phyloP scores from a whole-genome alignment of 2,888 invertebrate genomes.

The Heliconius sara region DNA sequence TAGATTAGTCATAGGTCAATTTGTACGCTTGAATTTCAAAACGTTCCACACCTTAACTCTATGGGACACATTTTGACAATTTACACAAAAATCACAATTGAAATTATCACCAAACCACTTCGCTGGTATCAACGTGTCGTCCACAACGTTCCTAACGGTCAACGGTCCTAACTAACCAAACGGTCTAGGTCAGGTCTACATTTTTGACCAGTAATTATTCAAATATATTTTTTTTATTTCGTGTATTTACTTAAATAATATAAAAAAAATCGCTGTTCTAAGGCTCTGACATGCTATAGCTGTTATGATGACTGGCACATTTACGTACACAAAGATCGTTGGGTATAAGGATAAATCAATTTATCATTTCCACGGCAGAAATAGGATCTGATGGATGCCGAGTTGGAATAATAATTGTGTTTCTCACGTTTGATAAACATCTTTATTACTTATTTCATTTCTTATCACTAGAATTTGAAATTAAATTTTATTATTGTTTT shows the following conservation, averaged over 20 bases:
- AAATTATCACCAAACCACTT: too few species aligned
- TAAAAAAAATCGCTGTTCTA: slow-evolving; percentile 9
- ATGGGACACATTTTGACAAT: too few species aligned
- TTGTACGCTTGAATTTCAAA: too few species aligned
- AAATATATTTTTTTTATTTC: not conserved
- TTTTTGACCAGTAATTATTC: not conserved
- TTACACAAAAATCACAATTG: too few species aligned
- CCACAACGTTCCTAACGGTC: too few species aligned
- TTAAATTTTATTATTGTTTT: not conserved
- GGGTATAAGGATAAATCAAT: slow-evolving; percentile 39
- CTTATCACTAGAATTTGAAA: not conserved
- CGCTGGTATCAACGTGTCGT: too few species aligned
- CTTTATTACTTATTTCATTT: slow-evolving; percentile 9
- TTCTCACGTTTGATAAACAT: slow-evolving; percentile 21
- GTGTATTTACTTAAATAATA: not conserved
- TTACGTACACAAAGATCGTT: slow-evolving; percentile 40
- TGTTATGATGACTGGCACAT: slow-evolving; percentile 43
- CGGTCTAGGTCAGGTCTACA: too few species aligned
- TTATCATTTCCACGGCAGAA: slow-evolving; percentile 42
- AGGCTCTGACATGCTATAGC: slow-evolving; percentile 35
- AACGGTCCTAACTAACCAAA: too few species aligned
- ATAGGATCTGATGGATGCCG: slow-evolving; percentile 36
- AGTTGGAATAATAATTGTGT: slow-evolving; percentile 33
- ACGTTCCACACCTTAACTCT: too few species aligned
- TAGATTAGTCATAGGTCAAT: too few species aligned